These are phyloP conservation scores for Zophobas morio DNA, from an alignment of 1,140 invertebrate genomes.

Conservation along the genomic window DNA sequence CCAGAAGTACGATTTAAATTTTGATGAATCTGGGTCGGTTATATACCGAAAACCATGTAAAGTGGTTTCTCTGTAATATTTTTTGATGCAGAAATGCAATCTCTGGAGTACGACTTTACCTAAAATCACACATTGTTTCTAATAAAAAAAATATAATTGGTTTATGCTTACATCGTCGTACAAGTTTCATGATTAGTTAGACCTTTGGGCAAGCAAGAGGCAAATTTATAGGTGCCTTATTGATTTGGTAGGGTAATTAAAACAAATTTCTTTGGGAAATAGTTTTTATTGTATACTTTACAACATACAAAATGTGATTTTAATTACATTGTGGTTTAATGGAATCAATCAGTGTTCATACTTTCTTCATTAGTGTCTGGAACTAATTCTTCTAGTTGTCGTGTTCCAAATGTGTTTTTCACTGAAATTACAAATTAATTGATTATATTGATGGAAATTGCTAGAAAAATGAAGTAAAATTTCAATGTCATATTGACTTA, in stretches of 20 bases:
- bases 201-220: neutral
- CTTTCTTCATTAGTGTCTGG: slow-evolving; percentile 50
- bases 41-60: slow-evolving; percentile 51
- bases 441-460: no score
- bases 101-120: slow-evolving; percentile 15
- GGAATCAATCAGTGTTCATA: slow-evolving; percentile 38
- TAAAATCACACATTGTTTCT: neutral
- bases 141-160: no score
- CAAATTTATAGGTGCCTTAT: neutral
- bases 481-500: no score
- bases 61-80: slow-evolving; percentile 42
- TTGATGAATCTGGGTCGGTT: slow-evolving; percentile 25
- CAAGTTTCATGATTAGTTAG: no score
- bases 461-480: no score
- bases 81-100: slow-evolving; percentile 11
- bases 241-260: slow-evolving; percentile 18
- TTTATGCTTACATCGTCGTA: no score
- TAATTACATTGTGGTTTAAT: slow-evolving; percentile 10
- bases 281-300: neutral
- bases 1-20: slow-evolving; percentile 43
- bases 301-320: neutral
- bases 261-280: neutral
- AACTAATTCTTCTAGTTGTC: slow-evolving; percentile 58
- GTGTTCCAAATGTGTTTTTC: slow-evolving; percentile 60
- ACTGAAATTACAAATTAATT: slow-evolving; percentile 54